phyloP scores from a whole-genome alignment of 2,888 invertebrate species.

The Uloborus plumipes region DNA sequence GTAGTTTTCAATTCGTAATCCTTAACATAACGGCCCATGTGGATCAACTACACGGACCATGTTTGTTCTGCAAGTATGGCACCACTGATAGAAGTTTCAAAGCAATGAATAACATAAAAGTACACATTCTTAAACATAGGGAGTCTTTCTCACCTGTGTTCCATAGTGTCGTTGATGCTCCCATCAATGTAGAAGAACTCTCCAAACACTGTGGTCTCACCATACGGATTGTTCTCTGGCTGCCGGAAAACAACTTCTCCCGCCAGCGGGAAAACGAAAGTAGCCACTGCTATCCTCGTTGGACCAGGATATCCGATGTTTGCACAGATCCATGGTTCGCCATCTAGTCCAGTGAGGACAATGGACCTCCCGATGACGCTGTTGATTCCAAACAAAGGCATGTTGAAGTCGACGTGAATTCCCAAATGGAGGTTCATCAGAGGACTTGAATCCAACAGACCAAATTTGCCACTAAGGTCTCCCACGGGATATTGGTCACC shows the following conservation, averaged over 20 bases:
- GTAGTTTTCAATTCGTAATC: too few species aligned
- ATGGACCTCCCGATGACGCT: constrained; percentile 87
- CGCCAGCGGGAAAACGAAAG: constrained; percentile 89
- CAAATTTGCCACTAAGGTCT: constrained; percentile 86
- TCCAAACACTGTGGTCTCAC: constrained; percentile 86
- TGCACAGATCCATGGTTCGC: constrained; percentile 72
- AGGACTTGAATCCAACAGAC: constrained; percentile 67
- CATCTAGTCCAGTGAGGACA: constrained; percentile 76
- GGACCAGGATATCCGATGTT: constrained; percentile 72
- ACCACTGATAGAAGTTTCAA: too few species aligned
- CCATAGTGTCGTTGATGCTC: constrained; percentile 73
- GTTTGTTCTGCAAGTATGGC: too few species aligned
- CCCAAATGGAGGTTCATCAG: constrained; percentile 64
- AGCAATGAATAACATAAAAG: background rate
- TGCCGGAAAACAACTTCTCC: constrained; percentile 83
- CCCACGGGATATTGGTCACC: constrained; percentile 93
- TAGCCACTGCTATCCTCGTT: constrained; percentile 83
- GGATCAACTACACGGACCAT: too few species aligned
- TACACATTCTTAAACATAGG: background rate
- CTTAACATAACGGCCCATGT: too few species aligned
- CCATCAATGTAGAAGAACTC: constrained; percentile 92
- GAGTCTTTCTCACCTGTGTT: constrained; percentile 71
- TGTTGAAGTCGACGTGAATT: constrained; percentile 84
- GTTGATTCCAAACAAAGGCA: constrained; percentile 84
- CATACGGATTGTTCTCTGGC: constrained; percentile 79